Conservation (phyloP, 2,888 invertebrate genomes). For the Nasonia oneida region DNA sequence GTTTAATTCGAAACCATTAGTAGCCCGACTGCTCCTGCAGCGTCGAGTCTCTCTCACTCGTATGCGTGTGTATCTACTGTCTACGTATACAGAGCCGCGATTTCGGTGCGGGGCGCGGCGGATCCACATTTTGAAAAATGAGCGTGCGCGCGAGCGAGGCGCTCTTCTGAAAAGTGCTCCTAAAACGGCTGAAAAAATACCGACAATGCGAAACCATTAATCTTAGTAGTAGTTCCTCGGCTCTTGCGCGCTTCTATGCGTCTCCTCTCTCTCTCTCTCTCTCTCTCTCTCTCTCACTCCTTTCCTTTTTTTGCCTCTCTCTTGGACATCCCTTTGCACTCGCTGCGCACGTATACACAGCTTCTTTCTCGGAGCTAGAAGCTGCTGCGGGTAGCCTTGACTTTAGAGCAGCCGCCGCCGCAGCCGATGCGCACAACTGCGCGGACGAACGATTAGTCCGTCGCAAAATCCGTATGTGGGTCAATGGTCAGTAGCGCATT, state of each 20-base stretch:
- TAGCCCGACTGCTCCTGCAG: conserved; percentile 58
- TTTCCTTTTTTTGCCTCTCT: conserved; percentile 63
- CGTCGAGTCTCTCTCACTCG: background rate
- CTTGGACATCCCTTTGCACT: conserved; percentile 77
- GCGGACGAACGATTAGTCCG: conserved; percentile 47
- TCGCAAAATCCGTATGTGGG: conserved; percentile 51
- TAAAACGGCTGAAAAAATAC: conserved; percentile 79
- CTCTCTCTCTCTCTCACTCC: conserved; percentile 9
- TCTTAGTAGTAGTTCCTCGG: conserved; percentile 70
- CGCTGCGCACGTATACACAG: conserved; percentile 61
- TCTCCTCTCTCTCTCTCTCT: conserved; percentile 19
- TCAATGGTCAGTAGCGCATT: conserved; percentile 57
- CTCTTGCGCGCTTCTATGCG: conserved; percentile 56
- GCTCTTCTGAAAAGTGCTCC: conserved; percentile 77
- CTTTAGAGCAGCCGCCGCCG: background rate
- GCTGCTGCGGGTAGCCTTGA: conserved; percentile 7
- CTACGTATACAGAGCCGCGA: conserved; percentile 68
- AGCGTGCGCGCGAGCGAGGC: conserved; percentile 58
- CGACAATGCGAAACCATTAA: conserved; percentile 79
- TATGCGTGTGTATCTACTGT: background rate
- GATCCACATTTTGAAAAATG: conserved; percentile 77
- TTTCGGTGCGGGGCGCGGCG: conserved; percentile 67
- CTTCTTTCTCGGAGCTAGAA: conserved; percentile 17
- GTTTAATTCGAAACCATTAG: conserved; percentile 77
- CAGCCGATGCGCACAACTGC: background rate